Evolutionary conservation across 1,140 invertebrate genomes (phyloP), one percentile per base, ranked within the genome.

Genomic region (Phthorimaea operculella): DNA sequence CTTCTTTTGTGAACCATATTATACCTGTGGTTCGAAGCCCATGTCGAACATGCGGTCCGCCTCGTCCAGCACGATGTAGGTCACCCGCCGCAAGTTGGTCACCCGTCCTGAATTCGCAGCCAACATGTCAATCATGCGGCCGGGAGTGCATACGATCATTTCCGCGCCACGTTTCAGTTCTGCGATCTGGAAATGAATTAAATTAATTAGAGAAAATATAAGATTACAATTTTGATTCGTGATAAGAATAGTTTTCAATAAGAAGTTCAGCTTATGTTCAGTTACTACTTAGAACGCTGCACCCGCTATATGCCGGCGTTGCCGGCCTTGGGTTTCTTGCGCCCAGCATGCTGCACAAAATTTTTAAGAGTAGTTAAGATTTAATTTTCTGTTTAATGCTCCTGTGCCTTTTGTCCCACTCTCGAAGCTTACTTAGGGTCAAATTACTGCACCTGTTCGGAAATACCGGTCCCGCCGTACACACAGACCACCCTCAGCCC

Each of bases 1-100:
- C n/a, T n/a, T n/a, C n/a, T n/a, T n/a, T n/a, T n/a, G n/a, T n/a
- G n/a, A n/a, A n/a, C n/a, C n/a, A n/a, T n/a, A n/a, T n/a, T n/a
- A n/a, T 78, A 95, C 94, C 87, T 99, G 98, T 6, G 98, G 98
- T 85, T 99, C 21, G 21, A 28, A 28, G 21, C 98, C 98, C 97
- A 99, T 99, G 76, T 99, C 98, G 76, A 99, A 99, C 98, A 99
- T 99, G 34, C 98, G 87, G 84, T 99, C 98, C 1, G 98, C 98
- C 86, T 99, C 98, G 84, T 99, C 98, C 1, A 99, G 82, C 0
- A 99, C 98, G 33, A 99, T 91, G 78, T 99, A 99, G 0, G 98
- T 99, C 28, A 98, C 96, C 34, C 98, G 85, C 18, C 94, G 87
- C 36, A 99, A 85, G 88, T 99, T 99, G 0, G 98, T 99, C 0